Evolutionary conservation across 1,140 invertebrate species (phyloP), one percentile per base, ranked within the genome.

Genomic region (Cydia fagiglandana): DNA sequence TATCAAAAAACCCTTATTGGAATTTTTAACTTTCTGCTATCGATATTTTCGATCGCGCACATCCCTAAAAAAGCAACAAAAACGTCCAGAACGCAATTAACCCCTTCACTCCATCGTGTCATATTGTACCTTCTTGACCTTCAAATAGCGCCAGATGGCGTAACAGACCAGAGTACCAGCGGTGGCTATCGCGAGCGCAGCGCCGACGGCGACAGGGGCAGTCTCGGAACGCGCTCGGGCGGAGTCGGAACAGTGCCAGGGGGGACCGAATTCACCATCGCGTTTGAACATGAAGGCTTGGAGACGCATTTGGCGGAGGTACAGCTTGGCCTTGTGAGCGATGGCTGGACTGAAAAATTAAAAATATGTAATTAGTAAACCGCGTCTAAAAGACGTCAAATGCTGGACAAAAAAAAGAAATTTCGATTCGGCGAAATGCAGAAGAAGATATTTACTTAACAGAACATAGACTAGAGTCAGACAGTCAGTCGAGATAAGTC

Each of bases 71-170:
- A 50, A 50, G 68, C 41, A 76, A 70, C 76, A 76, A 73, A 64
- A 77, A 74, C 17, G 20, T 80, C 82, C 79, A 83, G 77, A 85
- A 86, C 81, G 80, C 78, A 76, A 73, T 75, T 77, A 80, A 76
- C 79, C 77, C 45, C 73, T 78, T 89, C 84, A 98, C 88, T 98
- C 96, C 97, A 98, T 98, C 1, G 97, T 98, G 84, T 97, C 97
- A 88, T 98, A 98, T 84, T 98, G 96, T 5, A 98, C 96, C 86
- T 97, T 98, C 90, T 98, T 98, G 38, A 98, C 94, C 89, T 97
- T 97, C 84, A 97, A 95, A 85, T 98, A 97, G 81, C 97, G 95
- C 91, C 95, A 97, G n/a, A 96, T 95, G 0, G 96, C 97, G 86
- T 98, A 98, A 0, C 96, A 97, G 4, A 96, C 94, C 17, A 98